Percentiles rank a stretch among this genome's conserved stretches.
Conservation (phyloP, 2,113 vertebrate genomes). For the Coryphaenoides rupestris region DNA sequence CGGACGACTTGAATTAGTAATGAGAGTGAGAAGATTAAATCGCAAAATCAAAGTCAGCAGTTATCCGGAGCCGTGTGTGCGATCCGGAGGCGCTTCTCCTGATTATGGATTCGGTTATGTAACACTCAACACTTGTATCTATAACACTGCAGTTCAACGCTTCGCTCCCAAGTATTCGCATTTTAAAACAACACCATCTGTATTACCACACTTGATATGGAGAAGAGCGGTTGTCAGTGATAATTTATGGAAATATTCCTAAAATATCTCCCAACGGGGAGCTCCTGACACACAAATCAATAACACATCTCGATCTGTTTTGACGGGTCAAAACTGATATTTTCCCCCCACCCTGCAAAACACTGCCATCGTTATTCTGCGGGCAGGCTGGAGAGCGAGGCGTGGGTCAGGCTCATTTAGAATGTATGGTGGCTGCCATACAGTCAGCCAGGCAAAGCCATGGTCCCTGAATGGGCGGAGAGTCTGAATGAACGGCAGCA, state of each 20-base stretch:
- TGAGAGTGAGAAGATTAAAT: too few species aligned
- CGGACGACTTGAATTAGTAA: too few species aligned
- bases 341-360: constrained; percentile 1
- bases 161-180: background rate
- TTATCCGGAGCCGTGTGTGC: constrained; percentile 2
- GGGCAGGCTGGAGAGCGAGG: constrained; percentile 17
- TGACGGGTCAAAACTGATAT: background rate
- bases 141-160: constrained; percentile 48
- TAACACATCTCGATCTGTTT: constrained; percentile 2
- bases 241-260: constrained; percentile 9
- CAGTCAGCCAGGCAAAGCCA: constrained; percentile 31
- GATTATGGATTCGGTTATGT: constrained; percentile 55
- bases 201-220: background rate
- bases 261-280: background rate
- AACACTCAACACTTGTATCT: constrained; percentile 50
- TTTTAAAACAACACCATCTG: background rate
- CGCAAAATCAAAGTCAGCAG: constrained; percentile 31
- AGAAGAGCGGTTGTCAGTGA: constrained; percentile 1
- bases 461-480: constrained; percentile 69
- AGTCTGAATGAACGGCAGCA: constrained; percentile 71
- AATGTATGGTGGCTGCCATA: constrained; percentile 39
- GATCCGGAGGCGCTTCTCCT: constrained; percentile 33
- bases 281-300: background rate
- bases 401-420: constrained; percentile 33
- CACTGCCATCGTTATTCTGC: constrained; percentile 9